Conservation (phyloP, 2,797 vertebrate genomes). For the Malacoraja senta region DNA sequence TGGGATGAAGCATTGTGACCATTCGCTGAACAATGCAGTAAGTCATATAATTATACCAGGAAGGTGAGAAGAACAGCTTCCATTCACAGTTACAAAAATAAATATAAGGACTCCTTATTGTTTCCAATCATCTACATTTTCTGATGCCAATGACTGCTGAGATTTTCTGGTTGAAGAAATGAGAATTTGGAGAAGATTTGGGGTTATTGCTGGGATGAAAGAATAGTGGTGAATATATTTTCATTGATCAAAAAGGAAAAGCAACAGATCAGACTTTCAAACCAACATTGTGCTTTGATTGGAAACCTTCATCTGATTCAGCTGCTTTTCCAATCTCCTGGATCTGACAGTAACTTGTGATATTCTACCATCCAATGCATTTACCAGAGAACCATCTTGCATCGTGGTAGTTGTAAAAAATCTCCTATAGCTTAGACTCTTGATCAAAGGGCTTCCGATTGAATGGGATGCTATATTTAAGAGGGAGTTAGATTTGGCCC, state of each 20-base stretch:
- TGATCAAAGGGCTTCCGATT: background rate
- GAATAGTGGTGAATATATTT: constrained; percentile 2
- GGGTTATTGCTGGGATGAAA: background rate
- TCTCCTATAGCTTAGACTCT: background rate
- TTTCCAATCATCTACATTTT: background rate
- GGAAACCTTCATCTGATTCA: too few relatives aligned
- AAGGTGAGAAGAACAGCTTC: background rate
- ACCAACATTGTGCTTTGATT: background rate
- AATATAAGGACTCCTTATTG: background rate
- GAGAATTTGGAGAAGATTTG: background rate
- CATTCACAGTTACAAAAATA: background rate
- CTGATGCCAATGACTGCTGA: background rate
- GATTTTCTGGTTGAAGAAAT: background rate
- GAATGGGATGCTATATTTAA: too few relatives aligned
- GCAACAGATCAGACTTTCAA: background rate
- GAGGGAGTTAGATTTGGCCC: too few relatives aligned
- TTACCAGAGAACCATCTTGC: background rate
- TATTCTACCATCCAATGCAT: background rate
- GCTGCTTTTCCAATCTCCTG: background rate
- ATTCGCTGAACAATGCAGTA: background rate
- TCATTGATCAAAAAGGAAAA: background rate
- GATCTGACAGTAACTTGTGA: too few relatives aligned
- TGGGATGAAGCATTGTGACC: background rate
- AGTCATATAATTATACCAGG: background rate
- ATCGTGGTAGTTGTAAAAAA: background rate